Percentiles rank a stretch among this genome's conserved stretches.
Evolutionary conservation across 2,113 vertebrate species (phyloP).

Genomic region (Nyctibius bracteatus): DNA sequence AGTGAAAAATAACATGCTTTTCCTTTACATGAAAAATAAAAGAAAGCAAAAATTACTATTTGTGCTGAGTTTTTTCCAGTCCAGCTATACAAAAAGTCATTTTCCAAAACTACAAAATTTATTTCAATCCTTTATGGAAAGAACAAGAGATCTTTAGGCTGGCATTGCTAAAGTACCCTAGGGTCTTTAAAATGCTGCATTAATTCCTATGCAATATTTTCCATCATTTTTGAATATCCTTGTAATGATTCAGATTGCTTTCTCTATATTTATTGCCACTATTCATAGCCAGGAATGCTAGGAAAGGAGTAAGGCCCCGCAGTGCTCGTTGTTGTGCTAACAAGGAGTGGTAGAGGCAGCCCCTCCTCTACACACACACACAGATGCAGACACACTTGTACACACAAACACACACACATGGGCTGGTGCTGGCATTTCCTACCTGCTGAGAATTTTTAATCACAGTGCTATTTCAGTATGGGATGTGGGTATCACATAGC

Average conservation of each 20-base stretch:
- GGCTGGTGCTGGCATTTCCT: not conserved
- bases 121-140: not conserved
- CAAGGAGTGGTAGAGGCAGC: not conserved
- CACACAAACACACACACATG: not conserved
- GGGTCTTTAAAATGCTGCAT: not conserved
- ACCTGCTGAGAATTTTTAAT: not conserved
- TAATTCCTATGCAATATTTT: not conserved
- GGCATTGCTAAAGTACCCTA: not conserved
- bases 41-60: not conserved
- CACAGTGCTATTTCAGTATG: not conserved
- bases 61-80: not conserved
- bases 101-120: not conserved
- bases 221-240: not conserved
- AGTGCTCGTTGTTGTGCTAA: not conserved
- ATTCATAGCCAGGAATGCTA: not conserved
- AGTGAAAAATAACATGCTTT: not conserved
- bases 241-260: not conserved
- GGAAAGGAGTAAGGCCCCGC: not conserved
- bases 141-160: not conserved
- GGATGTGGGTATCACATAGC: not conserved
- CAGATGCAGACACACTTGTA: not conserved
- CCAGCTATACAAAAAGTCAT: not conserved
- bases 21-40: not conserved
- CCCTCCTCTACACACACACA: not conserved
- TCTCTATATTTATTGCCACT: not conserved